Conservation (phyloP, 2,797 vertebrate species). For the Propithecus perrieri region DNA sequence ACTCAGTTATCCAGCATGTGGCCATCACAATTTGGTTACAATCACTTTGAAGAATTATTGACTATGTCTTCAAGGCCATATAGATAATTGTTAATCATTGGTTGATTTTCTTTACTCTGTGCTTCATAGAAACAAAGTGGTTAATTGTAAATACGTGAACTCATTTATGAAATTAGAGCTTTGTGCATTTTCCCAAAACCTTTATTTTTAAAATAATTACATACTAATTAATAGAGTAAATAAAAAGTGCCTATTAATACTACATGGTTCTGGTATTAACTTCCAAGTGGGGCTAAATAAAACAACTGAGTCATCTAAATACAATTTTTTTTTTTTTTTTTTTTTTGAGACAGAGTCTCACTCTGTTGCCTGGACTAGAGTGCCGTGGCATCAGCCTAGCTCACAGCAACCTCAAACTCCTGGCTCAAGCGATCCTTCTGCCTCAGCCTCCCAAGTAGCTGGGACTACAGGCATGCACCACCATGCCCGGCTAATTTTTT, state of each 20-base stretch:
- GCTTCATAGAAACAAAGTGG: neutral
- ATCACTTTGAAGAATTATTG: neutral
- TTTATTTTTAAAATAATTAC: neutral
- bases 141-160: neutral
- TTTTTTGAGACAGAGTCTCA: too few species aligned
- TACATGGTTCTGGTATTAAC: neutral
- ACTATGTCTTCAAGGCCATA: neutral
- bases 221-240: neutral
- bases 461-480: too few species aligned
- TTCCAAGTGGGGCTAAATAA: neutral
- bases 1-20: neutral
- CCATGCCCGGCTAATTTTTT: too few species aligned
- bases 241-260: neutral
- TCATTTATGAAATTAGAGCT: neutral
- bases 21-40: neutral
- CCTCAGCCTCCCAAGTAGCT: too few species aligned
- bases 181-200: neutral
- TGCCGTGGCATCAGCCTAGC: too few species aligned
- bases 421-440: too few species aligned
- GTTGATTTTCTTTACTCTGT: neutral
- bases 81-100: neutral
- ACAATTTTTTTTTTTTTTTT: neutral
- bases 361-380: too few species aligned
- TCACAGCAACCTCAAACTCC: too few species aligned
- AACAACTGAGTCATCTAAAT: neutral